A percentile compares a stretch with the other conserved stretches of the same genome.
These are phyloP conservation scores for Tachyglossus aculeatus DNA, from an alignment of 2,797 vertebrate genomes.

Conservation along the genomic window DNA sequence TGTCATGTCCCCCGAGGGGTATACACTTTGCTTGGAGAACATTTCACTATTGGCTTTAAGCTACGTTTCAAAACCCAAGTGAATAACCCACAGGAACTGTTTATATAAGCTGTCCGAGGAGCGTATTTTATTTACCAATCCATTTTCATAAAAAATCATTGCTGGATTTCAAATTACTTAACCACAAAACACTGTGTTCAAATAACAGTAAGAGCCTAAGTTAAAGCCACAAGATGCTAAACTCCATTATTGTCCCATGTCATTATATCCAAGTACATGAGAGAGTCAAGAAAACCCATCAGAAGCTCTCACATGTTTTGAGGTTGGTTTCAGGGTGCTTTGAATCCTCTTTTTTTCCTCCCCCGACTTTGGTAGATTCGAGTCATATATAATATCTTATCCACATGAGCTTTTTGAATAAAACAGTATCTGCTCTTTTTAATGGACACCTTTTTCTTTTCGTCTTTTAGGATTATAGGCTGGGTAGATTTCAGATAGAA, in stretches of 20 bases:
- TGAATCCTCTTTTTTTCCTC: too few relatives aligned
- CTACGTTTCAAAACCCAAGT: conserved; percentile 54
- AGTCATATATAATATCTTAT: too few relatives aligned
- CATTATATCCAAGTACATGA: not conserved
- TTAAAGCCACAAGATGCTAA: conserved; percentile 59
- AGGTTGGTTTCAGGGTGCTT: too few relatives aligned
- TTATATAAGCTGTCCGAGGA: conserved; percentile 56
- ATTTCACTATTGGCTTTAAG: conserved; percentile 51
- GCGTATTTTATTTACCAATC: conserved; percentile 40
- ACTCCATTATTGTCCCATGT: conserved; percentile 42
- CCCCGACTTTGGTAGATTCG: too few relatives aligned
- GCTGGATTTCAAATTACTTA: conserved; percentile 44
- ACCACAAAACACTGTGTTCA: conserved; percentile 42
- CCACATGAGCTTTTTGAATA: too few relatives aligned
- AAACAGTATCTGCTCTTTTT: too few relatives aligned
- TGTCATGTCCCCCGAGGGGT: conserved; percentile 60
- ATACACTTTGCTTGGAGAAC: conserved; percentile 57
- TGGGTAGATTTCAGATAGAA: too few relatives aligned
- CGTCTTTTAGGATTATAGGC: too few relatives aligned
- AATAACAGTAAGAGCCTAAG: conserved; percentile 44
- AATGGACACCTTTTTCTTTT: too few relatives aligned
- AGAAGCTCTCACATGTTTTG: too few relatives aligned
- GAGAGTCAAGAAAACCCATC: not conserved
- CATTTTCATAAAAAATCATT: conserved; percentile 35
- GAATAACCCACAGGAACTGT: conserved; percentile 49